These are phyloP conservation scores for Ostrea denselamellosa DNA, from an alignment of 1,140 invertebrate genomes.

Conservation along the genomic window DNA sequence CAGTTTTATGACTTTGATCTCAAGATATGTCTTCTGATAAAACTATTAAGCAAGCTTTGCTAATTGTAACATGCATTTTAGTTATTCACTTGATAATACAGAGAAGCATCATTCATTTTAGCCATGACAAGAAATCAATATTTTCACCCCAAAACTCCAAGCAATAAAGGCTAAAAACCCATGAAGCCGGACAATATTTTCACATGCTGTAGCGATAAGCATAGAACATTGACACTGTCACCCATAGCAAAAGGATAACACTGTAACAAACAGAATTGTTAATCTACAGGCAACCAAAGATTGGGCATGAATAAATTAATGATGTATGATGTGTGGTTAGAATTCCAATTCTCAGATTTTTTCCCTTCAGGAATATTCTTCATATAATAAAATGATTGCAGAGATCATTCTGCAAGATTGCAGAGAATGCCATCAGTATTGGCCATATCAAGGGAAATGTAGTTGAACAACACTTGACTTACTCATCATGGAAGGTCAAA, in stretches of 20 bases:
- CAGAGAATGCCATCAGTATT: constrained; percentile 8
- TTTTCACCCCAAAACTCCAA: not conserved
- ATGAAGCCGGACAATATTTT: constrained; percentile 2
- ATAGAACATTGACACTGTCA: constrained; percentile 27
- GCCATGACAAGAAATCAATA: constrained; percentile 10
- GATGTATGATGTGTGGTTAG: not conserved
- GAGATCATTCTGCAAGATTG: constrained; percentile 2
- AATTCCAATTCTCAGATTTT: constrained; percentile 10
- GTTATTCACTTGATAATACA: constrained; percentile 34
- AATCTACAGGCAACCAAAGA: constrained; percentile 8
- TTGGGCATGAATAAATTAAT: constrained; percentile 20
- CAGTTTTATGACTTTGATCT: constrained; percentile 24
- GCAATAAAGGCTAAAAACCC: constrained; percentile 5
- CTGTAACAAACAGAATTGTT: constrained; percentile 26
- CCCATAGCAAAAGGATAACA: not conserved
- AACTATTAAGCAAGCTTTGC: constrained; percentile 35
- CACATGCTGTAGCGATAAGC: constrained; percentile 11
- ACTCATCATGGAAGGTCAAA: no score
- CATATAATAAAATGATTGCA: constrained; percentile 12
- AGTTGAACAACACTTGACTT: no score
- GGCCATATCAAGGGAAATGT: not conserved
- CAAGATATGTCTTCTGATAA: not conserved
- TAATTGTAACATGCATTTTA: constrained; percentile 37
- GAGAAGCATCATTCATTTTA: constrained; percentile 21
- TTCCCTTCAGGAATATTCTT: constrained; percentile 25